Percentiles rank a stretch among this genome's conserved stretches.
phyloP scores from a whole-genome alignment of 2,888 invertebrate genomes.

The Eristalis arbustorum region DNA sequence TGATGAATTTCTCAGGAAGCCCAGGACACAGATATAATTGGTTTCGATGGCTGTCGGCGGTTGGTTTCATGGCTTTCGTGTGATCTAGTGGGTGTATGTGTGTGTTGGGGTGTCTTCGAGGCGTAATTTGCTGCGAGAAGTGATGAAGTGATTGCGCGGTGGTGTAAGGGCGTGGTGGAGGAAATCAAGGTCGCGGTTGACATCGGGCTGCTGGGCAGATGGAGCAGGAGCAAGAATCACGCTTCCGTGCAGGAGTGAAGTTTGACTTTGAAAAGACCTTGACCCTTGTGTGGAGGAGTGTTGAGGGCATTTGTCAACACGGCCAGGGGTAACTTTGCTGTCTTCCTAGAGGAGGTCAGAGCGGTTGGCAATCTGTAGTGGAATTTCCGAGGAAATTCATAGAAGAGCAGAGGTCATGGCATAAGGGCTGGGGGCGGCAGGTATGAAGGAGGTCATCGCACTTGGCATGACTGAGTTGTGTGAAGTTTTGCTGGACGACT shows the following conservation, averaged over 20 bases:
- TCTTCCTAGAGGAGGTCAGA: neutral
- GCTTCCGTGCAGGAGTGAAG: neutral
- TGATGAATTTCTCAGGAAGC: slow-evolving; percentile 15
- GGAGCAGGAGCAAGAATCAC: neutral
- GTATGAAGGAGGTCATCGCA: too few species aligned
- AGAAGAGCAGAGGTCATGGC: too few species aligned
- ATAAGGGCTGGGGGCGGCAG: too few species aligned
- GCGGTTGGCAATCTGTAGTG: neutral
- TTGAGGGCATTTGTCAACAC: neutral
- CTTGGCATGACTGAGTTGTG: too few species aligned
- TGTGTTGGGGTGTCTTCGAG: neutral
- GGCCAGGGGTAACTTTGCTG: neutral
- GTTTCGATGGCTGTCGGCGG: neutral
- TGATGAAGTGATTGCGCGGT: too few species aligned
- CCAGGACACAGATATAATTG: neutral
- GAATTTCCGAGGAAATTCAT: too few species aligned
- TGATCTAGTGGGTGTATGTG: too few species aligned
- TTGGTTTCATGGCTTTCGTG: too few species aligned
- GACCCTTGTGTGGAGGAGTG: neutral
- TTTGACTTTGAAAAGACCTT: neutral
- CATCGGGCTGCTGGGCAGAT: neutral
- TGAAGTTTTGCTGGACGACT: too few species aligned
- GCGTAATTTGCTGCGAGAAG: too few species aligned
- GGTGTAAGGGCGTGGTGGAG: neutral
- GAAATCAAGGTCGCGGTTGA: neutral